Base-by-base conservation (phyloP, 2,888 invertebrate species). In the Malacosoma neustria region DNA sequence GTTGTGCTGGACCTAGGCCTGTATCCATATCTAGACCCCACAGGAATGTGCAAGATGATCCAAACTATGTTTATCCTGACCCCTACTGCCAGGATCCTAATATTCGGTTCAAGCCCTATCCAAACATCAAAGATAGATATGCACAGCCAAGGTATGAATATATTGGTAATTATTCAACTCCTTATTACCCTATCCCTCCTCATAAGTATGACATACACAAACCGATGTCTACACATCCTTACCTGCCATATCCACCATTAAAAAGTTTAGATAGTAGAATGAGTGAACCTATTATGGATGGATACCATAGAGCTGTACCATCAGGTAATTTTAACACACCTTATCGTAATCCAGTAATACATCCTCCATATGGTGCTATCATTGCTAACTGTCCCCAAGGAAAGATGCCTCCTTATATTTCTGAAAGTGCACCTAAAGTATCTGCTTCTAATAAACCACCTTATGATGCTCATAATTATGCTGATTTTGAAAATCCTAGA, bases 111-210 rank as follows among this genome's bases (percentile, higher is more conserved):
- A 85, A 84, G 52, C 82, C 85, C 29, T 87, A 85, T 48, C 80
- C 81, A 41, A 50, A 59, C 40, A 45, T 69, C 14, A 87, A 85
- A 54, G 84, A 85, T 36, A 62, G 77, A 42, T 74, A 68, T 52
- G 70, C 68, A 38, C 81, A 72, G 43, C 43, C 72, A 55, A 80
- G 85, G 76, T 86, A 84, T 80, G 84, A 85, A 44, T 84, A 80
- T 68, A 54, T 77, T 49, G 54, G 54, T 65, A 81, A 79, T 60
- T 82, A 74, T 58, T 45, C 73, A 41, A 74, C 65, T 52, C 61
- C 74, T 48, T 79, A 73, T 51, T 77, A 80, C 50, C 69, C 77
- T 39, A 69, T 67, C 47, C 57, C 70, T 29, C 41, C 72, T 37
- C 72, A 74, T 48, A 79, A 79, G 58, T 81, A 74, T 74, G 80